These are phyloP conservation scores for Fundulus diaphanus DNA, from an alignment of 2,797 vertebrate species.

Conservation along the genomic window DNA sequence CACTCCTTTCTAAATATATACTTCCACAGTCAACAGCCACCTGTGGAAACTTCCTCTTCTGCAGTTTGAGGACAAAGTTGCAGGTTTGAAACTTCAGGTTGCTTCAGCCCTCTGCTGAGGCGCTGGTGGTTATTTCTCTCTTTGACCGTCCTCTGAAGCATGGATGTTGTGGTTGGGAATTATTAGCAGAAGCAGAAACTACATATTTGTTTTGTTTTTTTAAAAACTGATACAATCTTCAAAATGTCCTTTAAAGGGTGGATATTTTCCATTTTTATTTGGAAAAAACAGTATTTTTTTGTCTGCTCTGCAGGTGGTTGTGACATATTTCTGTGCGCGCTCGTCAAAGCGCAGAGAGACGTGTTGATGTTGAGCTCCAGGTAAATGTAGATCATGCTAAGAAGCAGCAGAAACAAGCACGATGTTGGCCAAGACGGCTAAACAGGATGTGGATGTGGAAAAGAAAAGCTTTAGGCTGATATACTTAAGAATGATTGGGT, in stretches of 20 bases:
- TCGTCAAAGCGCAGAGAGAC: too few species aligned
- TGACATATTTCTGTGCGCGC: too few species aligned
- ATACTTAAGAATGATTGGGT: too few species aligned
- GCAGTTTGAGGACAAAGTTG: conserved; percentile 22
- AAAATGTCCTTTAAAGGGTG: background rate
- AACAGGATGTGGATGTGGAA: too few species aligned
- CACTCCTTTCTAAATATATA: conserved; percentile 71
- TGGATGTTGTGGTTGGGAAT: conserved; percentile 7
- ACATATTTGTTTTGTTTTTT: too few species aligned
- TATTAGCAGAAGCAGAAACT: conserved; percentile 1
- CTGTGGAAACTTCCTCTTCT: conserved; percentile 52
- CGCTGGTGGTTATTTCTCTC: conserved; percentile 17
- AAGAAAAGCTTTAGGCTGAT: too few species aligned
- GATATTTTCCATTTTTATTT: background rate
- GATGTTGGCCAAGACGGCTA: too few species aligned
- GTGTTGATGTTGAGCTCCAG: too few species aligned
- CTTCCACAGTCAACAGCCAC: conserved; percentile 52
- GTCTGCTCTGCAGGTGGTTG: too few species aligned
- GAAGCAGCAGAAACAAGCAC: too few species aligned
- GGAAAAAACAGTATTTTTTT: too few species aligned
- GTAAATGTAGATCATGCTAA: too few species aligned
- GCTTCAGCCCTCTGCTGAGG: conserved; percentile 7
- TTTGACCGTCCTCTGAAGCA: background rate
- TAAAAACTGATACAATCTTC: background rate
- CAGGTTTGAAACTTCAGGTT: conserved; percentile 14